These are phyloP conservation scores for Gonioctena quinquepunctata DNA, from an alignment of 1,140 invertebrate genomes.

Conservation along the genomic window DNA sequence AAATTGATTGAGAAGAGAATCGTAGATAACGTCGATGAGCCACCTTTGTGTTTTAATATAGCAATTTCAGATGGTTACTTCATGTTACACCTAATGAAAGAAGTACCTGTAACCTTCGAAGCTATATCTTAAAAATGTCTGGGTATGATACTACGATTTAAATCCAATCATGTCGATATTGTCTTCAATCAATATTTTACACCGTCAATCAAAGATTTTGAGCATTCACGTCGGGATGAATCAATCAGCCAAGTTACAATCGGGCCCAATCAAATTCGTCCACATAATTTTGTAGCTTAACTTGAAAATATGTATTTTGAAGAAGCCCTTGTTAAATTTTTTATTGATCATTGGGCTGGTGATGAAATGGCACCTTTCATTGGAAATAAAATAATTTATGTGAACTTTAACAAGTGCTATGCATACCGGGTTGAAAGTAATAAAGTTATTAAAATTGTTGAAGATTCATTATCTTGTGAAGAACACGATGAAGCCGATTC, in stretches of 20 bases:
- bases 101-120: conserved; percentile 5
- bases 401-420: conserved; percentile 3
- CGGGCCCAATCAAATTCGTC: conserved; percentile 5
- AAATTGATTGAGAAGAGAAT: conserved; percentile 28
- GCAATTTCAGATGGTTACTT: background rate
- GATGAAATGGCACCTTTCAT: background rate
- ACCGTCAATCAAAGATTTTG: conserved; percentile 29
- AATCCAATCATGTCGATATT: background rate
- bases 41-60: conserved; percentile 35
- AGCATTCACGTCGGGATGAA: conserved; percentile 5
- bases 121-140: conserved; percentile 16
- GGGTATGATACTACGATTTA: background rate
- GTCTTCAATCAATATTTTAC: conserved; percentile 25
- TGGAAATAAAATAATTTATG: background rate
- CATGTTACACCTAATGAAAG: conserved; percentile 15
- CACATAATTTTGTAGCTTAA: background rate
- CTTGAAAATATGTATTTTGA: background rate
- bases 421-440: background rate
- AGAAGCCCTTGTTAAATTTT: background rate
- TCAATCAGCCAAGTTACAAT: conserved; percentile 1
- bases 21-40: background rate
- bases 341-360: background rate
- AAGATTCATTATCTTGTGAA: background rate
- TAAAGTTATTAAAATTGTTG: background rate
- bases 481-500: background rate